A percentile compares a stretch with the other conserved stretches of the same genome.
Conservation (phyloP, 2,888 invertebrate species). For the Meloe dianella region DNA sequence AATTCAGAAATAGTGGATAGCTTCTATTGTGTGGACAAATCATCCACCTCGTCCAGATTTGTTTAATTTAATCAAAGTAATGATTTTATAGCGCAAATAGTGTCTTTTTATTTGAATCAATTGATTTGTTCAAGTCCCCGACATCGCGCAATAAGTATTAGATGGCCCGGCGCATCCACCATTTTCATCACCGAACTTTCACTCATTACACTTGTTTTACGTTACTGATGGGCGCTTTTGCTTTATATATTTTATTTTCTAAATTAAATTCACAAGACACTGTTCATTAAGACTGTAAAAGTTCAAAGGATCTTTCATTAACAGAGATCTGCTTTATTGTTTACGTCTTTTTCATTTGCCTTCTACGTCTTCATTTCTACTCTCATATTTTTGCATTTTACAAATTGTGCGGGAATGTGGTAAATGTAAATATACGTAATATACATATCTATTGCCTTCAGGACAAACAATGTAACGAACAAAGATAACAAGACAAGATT, state of each 20-base stretch:
- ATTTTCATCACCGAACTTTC: neutral
- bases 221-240: too few species aligned
- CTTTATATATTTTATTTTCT: too few species aligned
- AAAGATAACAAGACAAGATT: slow-evolving; percentile 13
- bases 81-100: too few species aligned
- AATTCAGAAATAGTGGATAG: too few species aligned
- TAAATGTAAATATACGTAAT: neutral
- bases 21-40: too few species aligned
- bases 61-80: too few species aligned
- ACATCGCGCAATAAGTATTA: too few species aligned
- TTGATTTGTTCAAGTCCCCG: too few species aligned
- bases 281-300: neutral
- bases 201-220: too few species aligned
- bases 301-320: neutral
- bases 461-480: slow-evolving; percentile 10
- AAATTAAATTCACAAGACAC: neutral
- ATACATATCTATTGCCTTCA: slow-evolving; percentile 1
- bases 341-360: neutral
- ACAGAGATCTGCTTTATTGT: neutral
- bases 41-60: too few species aligned
- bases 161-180: neutral
- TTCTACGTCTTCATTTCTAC: neutral
- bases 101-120: too few species aligned
- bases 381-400: neutral
- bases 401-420: neutral